Conservation (phyloP, 2,797 vertebrate species). For the Gymnodraco acuticeps region DNA sequence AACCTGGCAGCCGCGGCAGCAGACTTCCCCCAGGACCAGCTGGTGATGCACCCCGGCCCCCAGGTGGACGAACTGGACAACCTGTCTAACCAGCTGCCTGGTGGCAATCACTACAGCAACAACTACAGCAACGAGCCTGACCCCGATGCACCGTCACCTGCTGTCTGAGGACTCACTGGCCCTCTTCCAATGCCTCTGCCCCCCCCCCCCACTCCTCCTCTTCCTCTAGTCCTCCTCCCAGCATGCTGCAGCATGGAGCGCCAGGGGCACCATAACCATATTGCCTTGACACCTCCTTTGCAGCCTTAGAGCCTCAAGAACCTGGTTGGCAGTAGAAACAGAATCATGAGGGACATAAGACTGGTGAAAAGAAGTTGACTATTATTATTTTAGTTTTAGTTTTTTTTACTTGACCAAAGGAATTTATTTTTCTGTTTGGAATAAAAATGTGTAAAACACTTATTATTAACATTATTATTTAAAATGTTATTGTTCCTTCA, state of each 20-base stretch:
- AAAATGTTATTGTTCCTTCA: constrained; percentile 71
- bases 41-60: constrained; percentile 94
- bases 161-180: constrained; percentile 79
- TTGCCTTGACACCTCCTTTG: constrained; percentile 89
- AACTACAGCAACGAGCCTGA: constrained; percentile 91
- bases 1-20: constrained; percentile 94
- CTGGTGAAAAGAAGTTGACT: constrained; percentile 74
- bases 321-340: constrained; percentile 78
- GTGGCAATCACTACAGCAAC: constrained; percentile 86
- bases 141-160: constrained; percentile 91
- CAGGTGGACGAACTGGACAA: constrained; percentile 97
- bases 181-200: constrained; percentile 74
- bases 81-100: constrained; percentile 90
- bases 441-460: constrained; percentile 61
- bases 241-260: constrained; percentile 86
- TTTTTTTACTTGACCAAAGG: constrained; percentile 88
- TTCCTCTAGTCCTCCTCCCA: constrained; percentile 83
- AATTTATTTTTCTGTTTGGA: constrained; percentile 84
- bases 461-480: constrained; percentile 81
- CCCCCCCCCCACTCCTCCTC: constrained; percentile 50
- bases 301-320: constrained; percentile 89
- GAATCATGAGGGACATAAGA: constrained; percentile 69
- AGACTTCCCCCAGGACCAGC: constrained; percentile 96
- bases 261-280: constrained; percentile 86
- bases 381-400: constrained; percentile 68